Conservation (phyloP, 2,888 invertebrate genomes). For the Aphidius colemani region DNA sequence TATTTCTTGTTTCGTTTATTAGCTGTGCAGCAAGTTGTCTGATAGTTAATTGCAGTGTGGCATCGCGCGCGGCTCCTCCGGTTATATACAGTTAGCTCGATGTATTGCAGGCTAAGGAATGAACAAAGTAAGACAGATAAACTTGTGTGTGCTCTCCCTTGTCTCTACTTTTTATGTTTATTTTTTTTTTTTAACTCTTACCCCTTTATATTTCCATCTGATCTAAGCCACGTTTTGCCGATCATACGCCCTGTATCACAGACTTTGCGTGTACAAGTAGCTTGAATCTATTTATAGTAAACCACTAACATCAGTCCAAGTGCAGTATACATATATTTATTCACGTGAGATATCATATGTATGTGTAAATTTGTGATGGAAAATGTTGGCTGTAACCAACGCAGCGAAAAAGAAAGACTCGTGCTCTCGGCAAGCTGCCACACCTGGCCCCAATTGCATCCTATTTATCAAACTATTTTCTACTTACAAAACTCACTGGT, state of each 20-base stretch:
- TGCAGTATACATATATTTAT: constrained; percentile 18
- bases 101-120: constrained; percentile 1
- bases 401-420: constrained; percentile 24
- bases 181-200: neutral
- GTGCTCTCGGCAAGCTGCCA: constrained; percentile 41
- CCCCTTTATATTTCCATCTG: constrained; percentile 18
- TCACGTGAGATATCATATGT: constrained; percentile 7
- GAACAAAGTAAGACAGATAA: constrained; percentile 19
- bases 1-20: constrained; percentile 47
- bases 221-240: constrained; percentile 7
- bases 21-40: constrained; percentile 45
- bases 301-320: constrained; percentile 28
- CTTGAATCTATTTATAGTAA: constrained; percentile 55
- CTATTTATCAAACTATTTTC: constrained; percentile 42
- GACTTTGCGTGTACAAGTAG: constrained; percentile 48
- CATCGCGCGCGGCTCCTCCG: constrained; percentile 36
- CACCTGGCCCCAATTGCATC: constrained; percentile 55
- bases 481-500: constrained; percentile 22
- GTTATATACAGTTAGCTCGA: constrained; percentile 52
- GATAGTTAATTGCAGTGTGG: constrained; percentile 52
- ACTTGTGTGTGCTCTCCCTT: constrained; percentile 31
- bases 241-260: constrained; percentile 13
- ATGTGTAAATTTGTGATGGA: constrained; percentile 6
- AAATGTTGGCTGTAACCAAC: constrained; percentile 2
- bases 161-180: constrained; percentile 24